Evolutionary conservation across 1,140 invertebrate genomes (phyloP).

Genomic region (Plutomurus gul): DNA sequence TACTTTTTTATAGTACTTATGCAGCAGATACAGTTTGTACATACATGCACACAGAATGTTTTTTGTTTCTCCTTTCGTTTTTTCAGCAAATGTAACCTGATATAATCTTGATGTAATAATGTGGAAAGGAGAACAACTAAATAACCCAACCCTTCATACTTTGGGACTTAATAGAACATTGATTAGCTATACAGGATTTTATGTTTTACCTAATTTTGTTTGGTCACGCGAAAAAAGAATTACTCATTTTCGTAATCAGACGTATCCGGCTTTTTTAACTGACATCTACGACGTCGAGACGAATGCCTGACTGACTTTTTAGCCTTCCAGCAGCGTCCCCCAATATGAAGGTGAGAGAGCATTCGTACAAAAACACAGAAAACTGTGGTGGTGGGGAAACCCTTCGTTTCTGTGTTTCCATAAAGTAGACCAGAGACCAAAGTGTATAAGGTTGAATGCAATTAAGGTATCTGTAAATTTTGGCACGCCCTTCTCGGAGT

Average conservation of each 20-base stretch:
- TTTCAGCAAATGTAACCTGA: too few relatives aligned
- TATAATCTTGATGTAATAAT: too few relatives aligned
- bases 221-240: constrained; percentile 40
- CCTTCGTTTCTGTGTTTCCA: too few relatives aligned
- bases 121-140: not conserved
- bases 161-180: too few relatives aligned
- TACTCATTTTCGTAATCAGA: constrained; percentile 40
- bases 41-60: too few relatives aligned
- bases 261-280: constrained; percentile 22
- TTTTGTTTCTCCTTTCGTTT: too few relatives aligned
- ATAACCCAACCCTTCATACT: too few relatives aligned
- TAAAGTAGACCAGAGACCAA: too few relatives aligned
- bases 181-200: not conserved
- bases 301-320: not conserved
- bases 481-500: not conserved
- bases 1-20: too few relatives aligned
- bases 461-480: not conserved
- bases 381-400: too few relatives aligned
- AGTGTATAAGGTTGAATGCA: not conserved
- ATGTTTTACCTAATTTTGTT: constrained; percentile 31
- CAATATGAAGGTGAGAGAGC: not conserved
- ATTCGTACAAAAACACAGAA: too few relatives aligned
- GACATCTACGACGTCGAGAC: not conserved
- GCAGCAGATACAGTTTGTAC: too few relatives aligned
- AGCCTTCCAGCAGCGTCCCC: not conserved